Evolutionary conservation across 2,888 invertebrate species (phyloP), one percentile per base, ranked within the genome.

Genomic region (Cryptophagus acutangulus): DNA sequence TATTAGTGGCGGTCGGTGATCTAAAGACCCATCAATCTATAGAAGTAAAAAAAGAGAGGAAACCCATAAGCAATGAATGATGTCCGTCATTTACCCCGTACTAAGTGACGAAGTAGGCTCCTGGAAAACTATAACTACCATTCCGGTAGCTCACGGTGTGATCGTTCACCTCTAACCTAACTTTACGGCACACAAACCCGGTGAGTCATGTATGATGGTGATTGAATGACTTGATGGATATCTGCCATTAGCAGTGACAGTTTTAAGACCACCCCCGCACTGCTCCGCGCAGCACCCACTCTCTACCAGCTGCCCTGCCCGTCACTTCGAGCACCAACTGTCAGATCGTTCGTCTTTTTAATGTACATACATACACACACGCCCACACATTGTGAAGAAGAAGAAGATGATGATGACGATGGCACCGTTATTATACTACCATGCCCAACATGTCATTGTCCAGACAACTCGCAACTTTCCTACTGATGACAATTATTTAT

Each of bases 211-310:
- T 55, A 51, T 51, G 51, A 51, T 66, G 67, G 67, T 66, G 67
- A 69, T 68, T 66, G 69, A 69, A 67, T 63, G 66, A 56, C 65
- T 60, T 69, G 68, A 69, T 69, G 65, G 68, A 69, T 69, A 69
- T 67, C 67, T 69, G 67, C 68, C 68, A 70, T 69, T 69, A 69
- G 59, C 63, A 58, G 66, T 69, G 69, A 69, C 69, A 67, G 67
- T 67, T 70, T 70, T 69, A 68, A 69, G 66, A 66, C 66, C 54
- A 40, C 41, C 46, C 48, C 18, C 16, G 2, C 34, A n/a, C 12
- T 12, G 8, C 17, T 20, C 12, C 34, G 26, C 9, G 9, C 3
- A 26, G 26, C 26, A 26, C 26, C 4, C 26, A 26, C 26, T 12
- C n/a, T n/a, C 26, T 39, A 36, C 24, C 38, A 49, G 16, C 25